Base-by-base conservation (phyloP, 2,888 invertebrate genomes). In the Plebejus argus region DNA sequence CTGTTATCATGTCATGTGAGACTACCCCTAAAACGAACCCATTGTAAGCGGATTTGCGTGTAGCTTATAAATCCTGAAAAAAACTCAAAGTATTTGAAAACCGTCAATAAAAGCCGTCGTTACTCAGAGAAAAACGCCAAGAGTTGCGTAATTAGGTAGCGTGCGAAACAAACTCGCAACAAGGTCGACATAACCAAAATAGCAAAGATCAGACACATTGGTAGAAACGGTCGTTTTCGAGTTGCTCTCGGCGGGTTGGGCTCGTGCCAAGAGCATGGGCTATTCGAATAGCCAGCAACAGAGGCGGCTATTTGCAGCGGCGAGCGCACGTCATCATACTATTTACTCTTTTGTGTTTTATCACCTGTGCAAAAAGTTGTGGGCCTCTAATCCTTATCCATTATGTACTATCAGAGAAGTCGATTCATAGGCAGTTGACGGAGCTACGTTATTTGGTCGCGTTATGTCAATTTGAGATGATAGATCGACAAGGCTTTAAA, bases 251-350 rank as follows among this genome's bases (percentile, higher is more conserved):
- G 85, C 86, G 87, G 84, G 83, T 86, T 93, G 93, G 92, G 92
- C 71, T 74, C 70, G 79, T 77, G 86, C 93, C 93, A 93, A 90
- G 86, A 85, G 85, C 86, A 86, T 89, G 86, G 87, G 89, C 90
- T 84, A 89, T 87, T 88, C 91, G 90, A 89, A 89, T 87, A 84
- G 87, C 90, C 87, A 89, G 89, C 91, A 85, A 86, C 85, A 85
- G 86, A 86, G 86, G 84, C 87, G 85, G 88, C 92, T 93, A 93
- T 93, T 93, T 93, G 88, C 85, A 86, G 89, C 86, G 89, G 89
- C 90, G 89, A 90, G 89, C 86, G 84, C 84, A 89, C 93, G 92
- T 92, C 93, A 93, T 85, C 89, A 91, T 88, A 93, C 93, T 92
- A 93, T 93, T 92, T 93, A 91, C 83, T 84, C 87, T 87, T 90